Evolutionary conservation across 2,113 vertebrate species (phyloP).

Genomic region (Nothobranchius furzeri): DNA sequence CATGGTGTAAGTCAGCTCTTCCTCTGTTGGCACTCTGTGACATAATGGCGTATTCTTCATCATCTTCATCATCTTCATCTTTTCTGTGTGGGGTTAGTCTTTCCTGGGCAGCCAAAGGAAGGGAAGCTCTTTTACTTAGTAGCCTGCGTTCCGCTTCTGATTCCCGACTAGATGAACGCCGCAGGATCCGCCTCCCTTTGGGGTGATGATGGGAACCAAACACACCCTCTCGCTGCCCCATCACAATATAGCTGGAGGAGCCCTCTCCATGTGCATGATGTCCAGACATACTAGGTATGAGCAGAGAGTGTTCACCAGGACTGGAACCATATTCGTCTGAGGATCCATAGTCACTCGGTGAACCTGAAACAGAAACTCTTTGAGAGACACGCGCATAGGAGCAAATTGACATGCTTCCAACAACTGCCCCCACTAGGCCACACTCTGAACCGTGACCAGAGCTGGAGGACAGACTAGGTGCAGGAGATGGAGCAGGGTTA

Average conservation of each 20-base stretch:
- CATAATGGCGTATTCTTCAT: constrained; percentile 74
- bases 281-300: constrained; percentile 71
- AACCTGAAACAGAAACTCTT: constrained; percentile 81
- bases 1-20: constrained; percentile 57
- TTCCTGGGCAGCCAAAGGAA: constrained; percentile 75
- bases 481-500: constrained; percentile 76
- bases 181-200: constrained; percentile 74
- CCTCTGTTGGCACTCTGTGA: constrained; percentile 65
- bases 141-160: constrained; percentile 76
- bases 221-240: constrained; percentile 75
- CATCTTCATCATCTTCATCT: constrained; percentile 78
- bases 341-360: constrained; percentile 82
- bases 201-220: constrained; percentile 69
- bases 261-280: constrained; percentile 67
- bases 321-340: constrained; percentile 86
- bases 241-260: constrained; percentile 79
- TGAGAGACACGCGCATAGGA: constrained; percentile 79
- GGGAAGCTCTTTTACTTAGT: constrained; percentile 77
- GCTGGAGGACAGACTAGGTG: constrained; percentile 78
- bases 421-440: constrained; percentile 75
- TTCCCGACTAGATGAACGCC: constrained; percentile 76
- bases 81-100: constrained; percentile 60
- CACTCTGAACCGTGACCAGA: constrained; percentile 83
- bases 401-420: constrained; percentile 76
- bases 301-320: constrained; percentile 76